Conservation (phyloP, 2,113 vertebrate species). For the Microtus pennsylvanicus region DNA sequence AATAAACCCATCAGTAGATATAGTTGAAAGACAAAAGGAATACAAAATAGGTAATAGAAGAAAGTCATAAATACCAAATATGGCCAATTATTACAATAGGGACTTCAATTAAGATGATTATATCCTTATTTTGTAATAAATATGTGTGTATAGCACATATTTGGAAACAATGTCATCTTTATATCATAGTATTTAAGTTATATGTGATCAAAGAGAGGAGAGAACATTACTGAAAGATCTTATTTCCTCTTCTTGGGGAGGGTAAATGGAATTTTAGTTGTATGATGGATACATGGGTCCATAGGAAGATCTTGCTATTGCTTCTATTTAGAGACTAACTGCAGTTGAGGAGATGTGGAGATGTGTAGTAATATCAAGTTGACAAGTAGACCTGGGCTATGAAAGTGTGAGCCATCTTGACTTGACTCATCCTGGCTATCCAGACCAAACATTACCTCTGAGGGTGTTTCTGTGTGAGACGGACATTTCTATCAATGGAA, state of each 20-base stretch:
- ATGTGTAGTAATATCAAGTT: neutral
- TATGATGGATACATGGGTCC: neutral
- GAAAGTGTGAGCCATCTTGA: neutral
- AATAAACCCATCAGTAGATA: neutral
- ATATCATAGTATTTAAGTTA: neutral
- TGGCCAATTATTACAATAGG: neutral
- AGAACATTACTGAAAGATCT: neutral
- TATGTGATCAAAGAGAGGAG: neutral
- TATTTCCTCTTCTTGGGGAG: neutral
- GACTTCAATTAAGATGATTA: neutral
- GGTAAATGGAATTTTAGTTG: neutral
- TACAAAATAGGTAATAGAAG: neutral
- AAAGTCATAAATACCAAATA: neutral
- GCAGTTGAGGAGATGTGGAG: neutral
- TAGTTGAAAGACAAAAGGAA: neutral
- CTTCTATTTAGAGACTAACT: conserved; percentile 2
- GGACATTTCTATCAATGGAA: neutral
- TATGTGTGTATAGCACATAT: neutral
- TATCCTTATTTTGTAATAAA: neutral
- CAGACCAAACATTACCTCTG: neutral
- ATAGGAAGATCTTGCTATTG: neutral
- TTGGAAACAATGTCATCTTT: neutral
- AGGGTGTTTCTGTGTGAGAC: neutral
- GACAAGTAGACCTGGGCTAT: neutral
- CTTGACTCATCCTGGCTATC: neutral